phyloP scores from a whole-genome alignment of 2,888 invertebrate species.

The Vandiemenella viatica region DNA sequence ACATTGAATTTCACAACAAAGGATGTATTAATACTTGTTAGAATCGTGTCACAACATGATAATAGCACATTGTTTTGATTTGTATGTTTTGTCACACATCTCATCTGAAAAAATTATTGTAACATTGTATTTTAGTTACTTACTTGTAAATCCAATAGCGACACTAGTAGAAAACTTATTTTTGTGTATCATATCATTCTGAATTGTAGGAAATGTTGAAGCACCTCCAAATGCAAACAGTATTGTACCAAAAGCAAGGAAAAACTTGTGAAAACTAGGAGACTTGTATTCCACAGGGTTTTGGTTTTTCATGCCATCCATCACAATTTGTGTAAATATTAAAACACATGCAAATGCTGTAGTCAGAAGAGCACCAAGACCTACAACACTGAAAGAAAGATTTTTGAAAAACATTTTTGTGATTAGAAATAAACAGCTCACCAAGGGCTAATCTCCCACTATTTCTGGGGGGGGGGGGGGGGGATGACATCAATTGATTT shows the following conservation, averaged over 20 bases:
- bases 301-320: slow-evolving; percentile 31
- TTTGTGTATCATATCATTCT: slow-evolving; percentile 58
- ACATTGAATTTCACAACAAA: too few relatives aligned
- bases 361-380: slow-evolving; percentile 44
- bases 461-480: too few relatives aligned
- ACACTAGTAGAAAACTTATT: slow-evolving; percentile 47
- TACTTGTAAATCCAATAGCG: slow-evolving; percentile 44
- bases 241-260: slow-evolving; percentile 51
- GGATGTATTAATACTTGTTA: too few relatives aligned
- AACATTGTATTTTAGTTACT: slow-evolving; percentile 10
- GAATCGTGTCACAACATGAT: too few relatives aligned
- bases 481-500: too few relatives aligned
- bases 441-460: too few relatives aligned
- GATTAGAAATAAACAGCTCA: too few relatives aligned
- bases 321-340: slow-evolving; percentile 44
- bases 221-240: slow-evolving; percentile 59
- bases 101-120: too few relatives aligned
- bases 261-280: slow-evolving; percentile 46
- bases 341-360: slow-evolving; percentile 45
- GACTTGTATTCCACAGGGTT: slow-evolving; percentile 33
- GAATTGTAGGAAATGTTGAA: slow-evolving; percentile 61
- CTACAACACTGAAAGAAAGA: slow-evolving; percentile 39
- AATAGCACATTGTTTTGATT: too few relatives aligned
- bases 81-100: neutral
- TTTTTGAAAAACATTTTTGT: too few relatives aligned